Base-by-base conservation (phyloP, 2,113 vertebrate species). In the Dipodomys merriami region DNA sequence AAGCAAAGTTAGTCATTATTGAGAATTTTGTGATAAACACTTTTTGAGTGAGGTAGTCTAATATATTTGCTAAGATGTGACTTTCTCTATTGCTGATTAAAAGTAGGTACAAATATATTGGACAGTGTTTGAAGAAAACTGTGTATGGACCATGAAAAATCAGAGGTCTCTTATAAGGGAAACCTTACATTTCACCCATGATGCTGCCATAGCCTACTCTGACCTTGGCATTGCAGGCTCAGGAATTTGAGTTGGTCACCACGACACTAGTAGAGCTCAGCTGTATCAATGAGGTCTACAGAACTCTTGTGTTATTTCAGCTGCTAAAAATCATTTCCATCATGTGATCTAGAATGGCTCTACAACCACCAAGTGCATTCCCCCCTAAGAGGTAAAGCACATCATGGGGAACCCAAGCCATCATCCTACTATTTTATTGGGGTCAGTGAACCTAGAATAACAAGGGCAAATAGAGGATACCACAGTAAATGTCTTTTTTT, bases 31-130 rank as follows among this genome's bases (percentile, higher is more conserved):
- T 95, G 83, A 95, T 90, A 79, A 93, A 92, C 72, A 90, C 73
- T 69, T 94, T 64, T 91, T 79, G 84, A 57, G 49, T 91, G 87
- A 88, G 91, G 95, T 74, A 92, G 53, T 78, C 49, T 68, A 71
- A 92, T 88, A 94, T 93, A 67, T 94, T 94, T 96, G 80, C 27
- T 77, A 90, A 83, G 68, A 83, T 92, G 67, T 77, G 71, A 93
- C 82, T 95, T 91, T 79, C 44, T 83, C 68, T 94, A 83, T 65
- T 18, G 33, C 39, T 95, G 76, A 69, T 35, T 93, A 84, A 95
- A 57, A 57, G 12, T 57, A 57, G 15, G 73, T 83, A 82, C 57
- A 71, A 80, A 90, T 73, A 57, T 29, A 77, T 65, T 73, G 19
- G 57, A 60, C 79, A 29, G 86, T 72, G 9, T 81, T 92, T 81